phyloP scores from a whole-genome alignment of 2,888 invertebrate genomes.

The Drosophila robusta region DNA sequence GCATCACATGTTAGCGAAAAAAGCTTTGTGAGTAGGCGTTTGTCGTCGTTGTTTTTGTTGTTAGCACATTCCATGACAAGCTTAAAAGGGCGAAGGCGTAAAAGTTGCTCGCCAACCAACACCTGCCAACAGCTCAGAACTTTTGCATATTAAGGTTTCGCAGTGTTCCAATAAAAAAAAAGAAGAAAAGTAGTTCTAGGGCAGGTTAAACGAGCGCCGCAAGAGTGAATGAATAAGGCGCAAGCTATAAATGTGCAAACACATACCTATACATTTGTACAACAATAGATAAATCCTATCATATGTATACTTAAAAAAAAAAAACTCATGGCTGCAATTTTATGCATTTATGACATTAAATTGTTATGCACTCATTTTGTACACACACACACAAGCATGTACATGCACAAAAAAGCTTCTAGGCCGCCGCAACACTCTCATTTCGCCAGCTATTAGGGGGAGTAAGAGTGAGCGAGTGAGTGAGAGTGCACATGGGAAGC shows the following conservation, averaged over 20 bases:
- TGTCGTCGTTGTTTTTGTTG: constrained; percentile 21
- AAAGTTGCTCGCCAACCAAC: constrained; percentile 51
- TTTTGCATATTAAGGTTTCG: constrained; percentile 47
- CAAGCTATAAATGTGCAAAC: constrained; percentile 17
- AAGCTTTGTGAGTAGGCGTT: constrained; percentile 46
- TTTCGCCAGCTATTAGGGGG: constrained; percentile 14
- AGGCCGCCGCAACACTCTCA: constrained; percentile 37
- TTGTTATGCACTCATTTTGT: constrained; percentile 43
- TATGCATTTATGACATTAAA: constrained; percentile 75
- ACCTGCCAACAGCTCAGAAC: constrained; percentile 55
- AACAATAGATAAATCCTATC: constrained; percentile 47
- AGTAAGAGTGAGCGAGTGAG: constrained; percentile 46
- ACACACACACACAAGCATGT: constrained; percentile 12
- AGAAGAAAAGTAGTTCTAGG: constrained; percentile 61
- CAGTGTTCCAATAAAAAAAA: constrained; percentile 6
- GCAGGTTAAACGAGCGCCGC: constrained; percentile 39
- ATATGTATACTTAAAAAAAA: constrained; percentile 17
- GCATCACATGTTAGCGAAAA: constrained; percentile 42
- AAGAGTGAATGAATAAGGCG: constrained; percentile 33
- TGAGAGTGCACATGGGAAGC: constrained; percentile 60
- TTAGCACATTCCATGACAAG: constrained; percentile 33
- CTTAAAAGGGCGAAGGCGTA: constrained; percentile 59
- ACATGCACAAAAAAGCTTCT: constrained; percentile 46
- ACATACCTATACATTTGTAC: neutral
- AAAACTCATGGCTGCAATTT: constrained; percentile 66